phyloP scores from a whole-genome alignment of 2,888 invertebrate genomes.

The Hypena proboscidalis region DNA sequence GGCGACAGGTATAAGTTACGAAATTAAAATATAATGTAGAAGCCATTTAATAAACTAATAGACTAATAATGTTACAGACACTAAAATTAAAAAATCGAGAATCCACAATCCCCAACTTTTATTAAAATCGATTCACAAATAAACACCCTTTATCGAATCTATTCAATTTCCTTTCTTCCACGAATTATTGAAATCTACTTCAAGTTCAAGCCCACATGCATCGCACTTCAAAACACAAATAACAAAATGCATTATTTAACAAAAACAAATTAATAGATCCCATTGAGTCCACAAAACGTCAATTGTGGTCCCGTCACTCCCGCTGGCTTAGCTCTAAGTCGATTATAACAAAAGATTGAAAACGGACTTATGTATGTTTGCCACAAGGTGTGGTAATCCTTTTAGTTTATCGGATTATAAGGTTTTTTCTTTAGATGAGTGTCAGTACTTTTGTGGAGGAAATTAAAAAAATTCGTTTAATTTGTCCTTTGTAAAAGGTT shows the following conservation, averaged over 20 bases:
- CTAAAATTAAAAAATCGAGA: too few species aligned
- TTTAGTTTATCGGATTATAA: slow-evolving; percentile 46
- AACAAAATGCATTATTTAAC: slow-evolving; percentile 32
- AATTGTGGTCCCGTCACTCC: slow-evolving; percentile 55
- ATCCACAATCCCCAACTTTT: too few species aligned
- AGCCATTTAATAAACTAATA: too few species aligned
- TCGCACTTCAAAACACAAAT: slow-evolving; percentile 20
- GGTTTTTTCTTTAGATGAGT: slow-evolving; percentile 22
- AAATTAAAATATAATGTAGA: too few species aligned
- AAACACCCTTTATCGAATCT: too few species aligned
- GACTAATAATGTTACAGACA: too few species aligned
- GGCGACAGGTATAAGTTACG: too few species aligned
- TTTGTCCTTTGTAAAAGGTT: neutral
- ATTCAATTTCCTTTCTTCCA: slow-evolving; percentile 12
- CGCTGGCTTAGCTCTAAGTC: slow-evolving; percentile 59
- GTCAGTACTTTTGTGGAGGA: neutral
- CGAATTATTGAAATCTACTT: slow-evolving; percentile 2
- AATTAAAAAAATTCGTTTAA: neutral
- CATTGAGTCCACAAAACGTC: slow-evolving; percentile 45
- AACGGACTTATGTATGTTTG: slow-evolving; percentile 60
- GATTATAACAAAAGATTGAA: slow-evolving; percentile 66
- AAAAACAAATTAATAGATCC: slow-evolving; percentile 49
- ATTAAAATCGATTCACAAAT: too few species aligned
- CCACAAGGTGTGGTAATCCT: slow-evolving; percentile 61
- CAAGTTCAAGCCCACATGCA: slow-evolving; percentile 30